phyloP scores from a whole-genome alignment of 2,888 invertebrate species.

The Beris morrisii region DNA sequence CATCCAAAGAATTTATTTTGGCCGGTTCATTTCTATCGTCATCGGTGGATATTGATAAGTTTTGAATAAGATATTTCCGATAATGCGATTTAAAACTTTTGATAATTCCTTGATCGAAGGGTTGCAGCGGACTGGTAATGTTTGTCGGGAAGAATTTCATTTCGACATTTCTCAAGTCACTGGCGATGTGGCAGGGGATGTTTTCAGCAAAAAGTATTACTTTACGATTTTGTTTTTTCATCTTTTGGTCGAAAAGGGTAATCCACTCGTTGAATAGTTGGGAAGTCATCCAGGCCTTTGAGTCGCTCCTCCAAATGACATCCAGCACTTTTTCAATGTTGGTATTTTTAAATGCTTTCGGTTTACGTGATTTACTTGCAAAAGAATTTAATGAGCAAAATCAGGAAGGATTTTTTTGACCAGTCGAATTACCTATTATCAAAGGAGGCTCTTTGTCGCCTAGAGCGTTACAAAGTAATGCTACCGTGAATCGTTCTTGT shows the following conservation, averaged over 20 bases:
- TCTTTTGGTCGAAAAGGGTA: background rate
- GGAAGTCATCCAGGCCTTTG: background rate
- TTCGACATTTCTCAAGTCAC: background rate
- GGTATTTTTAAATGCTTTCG: background rate
- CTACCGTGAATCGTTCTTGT: background rate
- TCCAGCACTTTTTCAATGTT: background rate
- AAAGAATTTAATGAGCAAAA: background rate
- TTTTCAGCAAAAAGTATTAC: background rate
- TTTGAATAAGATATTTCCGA: background rate
- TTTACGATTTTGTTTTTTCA: background rate
- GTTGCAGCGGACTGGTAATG: background rate
- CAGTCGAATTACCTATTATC: background rate
- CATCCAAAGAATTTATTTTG: background rate
- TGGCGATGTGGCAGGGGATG: background rate
- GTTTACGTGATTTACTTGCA: background rate
- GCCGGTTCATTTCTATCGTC: background rate
- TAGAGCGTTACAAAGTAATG: too few relatives aligned
- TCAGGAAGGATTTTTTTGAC: too few relatives aligned
- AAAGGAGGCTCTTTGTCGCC: background rate
- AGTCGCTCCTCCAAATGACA: background rate
- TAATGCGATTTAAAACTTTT: conserved; percentile 2
- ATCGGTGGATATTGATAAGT: background rate
- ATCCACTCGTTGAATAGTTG: background rate
- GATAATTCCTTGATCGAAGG: background rate
- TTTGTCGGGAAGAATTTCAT: background rate